Evolutionary conservation across 2,113 vertebrate species (phyloP), one percentile per base, ranked within the genome.

Genomic region (Raja brachyura): DNA sequence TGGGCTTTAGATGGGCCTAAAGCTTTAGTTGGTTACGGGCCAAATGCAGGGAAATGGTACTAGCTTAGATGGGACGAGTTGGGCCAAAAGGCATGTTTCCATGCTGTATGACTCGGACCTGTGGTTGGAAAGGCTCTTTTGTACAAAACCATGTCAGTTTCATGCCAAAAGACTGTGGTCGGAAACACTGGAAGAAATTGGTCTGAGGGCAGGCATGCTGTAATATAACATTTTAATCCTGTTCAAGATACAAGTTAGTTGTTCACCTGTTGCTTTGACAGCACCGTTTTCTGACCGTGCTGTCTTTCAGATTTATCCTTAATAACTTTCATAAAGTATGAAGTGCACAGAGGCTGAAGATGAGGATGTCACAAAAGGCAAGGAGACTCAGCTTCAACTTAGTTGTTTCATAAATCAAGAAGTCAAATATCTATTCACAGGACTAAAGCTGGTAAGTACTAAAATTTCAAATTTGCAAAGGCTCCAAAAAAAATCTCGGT

Each of bases 391-490:
- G 70, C 98, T 99, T 93, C 98, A 99, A 85, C 98, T 99, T 94
- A 99, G 98, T 94, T 99, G 99, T 95, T 99, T 99, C 95, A 99
- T 99, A 95, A 99, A 98, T 96, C 99, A 99, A 94, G 98, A 99
- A 96, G 99, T 99, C 94, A 99, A 99, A 94, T 99, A 99, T 94
- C 97, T 99, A 93, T 98, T 98, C 94, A 99, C 99, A 93, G 98
- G 98, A 94, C 96, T 99, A 31, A 97, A 98, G 95, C 95, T 99
- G 98, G 99, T 99, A 96, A 95, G 98, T 92, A 54, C 33, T 66
- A 70, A 92, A 92, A 73, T 2, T 54, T 63, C 48, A 0, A 54
- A 74, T 73, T 92, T n/a, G 63, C n/a, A 92, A 92, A 54, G 11
- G 68, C 33, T 48, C 25, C 39, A 6, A 54, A 92, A 48, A 33